Percentiles rank a stretch among this genome's conserved stretches.
Evolutionary conservation across 1,140 invertebrate species (phyloP).

Genomic region (Drosophila serrata): DNA sequence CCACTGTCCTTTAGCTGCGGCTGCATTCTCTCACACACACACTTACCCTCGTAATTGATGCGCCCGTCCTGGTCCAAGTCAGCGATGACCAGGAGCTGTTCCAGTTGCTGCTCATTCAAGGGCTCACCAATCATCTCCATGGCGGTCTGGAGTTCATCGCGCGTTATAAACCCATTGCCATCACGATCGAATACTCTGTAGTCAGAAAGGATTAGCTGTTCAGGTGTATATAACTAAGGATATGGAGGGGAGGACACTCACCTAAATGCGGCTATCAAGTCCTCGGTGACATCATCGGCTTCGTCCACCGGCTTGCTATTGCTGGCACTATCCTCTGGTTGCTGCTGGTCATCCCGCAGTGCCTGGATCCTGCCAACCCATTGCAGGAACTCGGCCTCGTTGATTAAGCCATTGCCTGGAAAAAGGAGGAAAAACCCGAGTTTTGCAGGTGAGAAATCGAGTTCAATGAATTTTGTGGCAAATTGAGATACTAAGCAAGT

Average conservation of each 20-base stretch:
- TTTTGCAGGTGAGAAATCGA: slow-evolving; percentile 5
- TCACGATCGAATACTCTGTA: slow-evolving; percentile 91
- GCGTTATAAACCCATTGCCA: slow-evolving; percentile 91
- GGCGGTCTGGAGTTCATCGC: slow-evolving; percentile 90
- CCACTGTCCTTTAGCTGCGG: slow-evolving; percentile 47
- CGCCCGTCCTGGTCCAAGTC: slow-evolving; percentile 91
- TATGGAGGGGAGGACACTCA: slow-evolving; percentile 55
- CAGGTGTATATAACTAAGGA: neutral
- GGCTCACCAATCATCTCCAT: slow-evolving; percentile 92
- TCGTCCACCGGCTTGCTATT: slow-evolving; percentile 83
- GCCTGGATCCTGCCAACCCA: slow-evolving; percentile 90
- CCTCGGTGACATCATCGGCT: slow-evolving; percentile 88
- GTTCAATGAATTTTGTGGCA: slow-evolving; percentile 8
- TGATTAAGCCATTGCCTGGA: slow-evolving; percentile 89
- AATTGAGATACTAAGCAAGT: slow-evolving; percentile 1
- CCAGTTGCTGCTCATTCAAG: slow-evolving; percentile 90
- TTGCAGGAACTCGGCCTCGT: slow-evolving; percentile 90
- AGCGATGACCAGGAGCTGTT: slow-evolving; percentile 89
- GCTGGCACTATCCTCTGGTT: slow-evolving; percentile 85
- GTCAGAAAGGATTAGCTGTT: neutral
- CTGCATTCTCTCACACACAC: slow-evolving; percentile 15
- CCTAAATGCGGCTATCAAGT: slow-evolving; percentile 91
- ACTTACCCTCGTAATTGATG: slow-evolving; percentile 92
- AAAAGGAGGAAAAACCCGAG: slow-evolving; percentile 31
- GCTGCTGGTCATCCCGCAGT: slow-evolving; percentile 86